Evolutionary conservation across 2,888 invertebrate species (phyloP).

Genomic region (Temnothorax ravouxi): DNA sequence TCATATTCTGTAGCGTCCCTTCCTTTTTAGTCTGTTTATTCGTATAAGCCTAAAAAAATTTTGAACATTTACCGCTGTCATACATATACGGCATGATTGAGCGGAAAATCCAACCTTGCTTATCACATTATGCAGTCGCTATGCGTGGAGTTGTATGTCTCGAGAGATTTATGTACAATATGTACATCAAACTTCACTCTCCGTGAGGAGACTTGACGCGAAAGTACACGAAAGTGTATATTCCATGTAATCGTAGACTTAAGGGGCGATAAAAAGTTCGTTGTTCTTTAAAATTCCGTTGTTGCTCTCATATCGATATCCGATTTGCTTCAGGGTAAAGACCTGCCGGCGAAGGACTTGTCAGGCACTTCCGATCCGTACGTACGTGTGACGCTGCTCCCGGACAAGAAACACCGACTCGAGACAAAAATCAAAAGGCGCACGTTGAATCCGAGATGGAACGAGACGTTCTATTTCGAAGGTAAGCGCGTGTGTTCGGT

Average conservation of each 20-base stretch:
- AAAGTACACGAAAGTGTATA: neutral
- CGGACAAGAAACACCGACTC: slow-evolving; percentile 96
- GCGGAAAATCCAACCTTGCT: neutral
- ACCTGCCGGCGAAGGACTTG: slow-evolving; percentile 96
- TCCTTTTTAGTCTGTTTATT: neutral
- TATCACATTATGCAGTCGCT: slow-evolving; percentile 14
- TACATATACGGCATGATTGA: neutral
- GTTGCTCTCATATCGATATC: neutral
- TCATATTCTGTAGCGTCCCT: no score
- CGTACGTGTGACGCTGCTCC: slow-evolving; percentile 95
- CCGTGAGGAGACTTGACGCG: neutral
- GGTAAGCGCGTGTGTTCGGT: slow-evolving; percentile 85
- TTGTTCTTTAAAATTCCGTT: slow-evolving; percentile 17
- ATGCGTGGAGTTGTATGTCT: neutral
- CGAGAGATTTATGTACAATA: slow-evolving; percentile 22
- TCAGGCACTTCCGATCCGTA: slow-evolving; percentile 97
- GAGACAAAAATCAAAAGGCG: slow-evolving; percentile 97
- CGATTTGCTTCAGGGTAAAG: slow-evolving; percentile 91
- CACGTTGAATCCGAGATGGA: slow-evolving; percentile 96
- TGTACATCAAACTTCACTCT: slow-evolving; percentile 32
- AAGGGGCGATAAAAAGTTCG: neutral
- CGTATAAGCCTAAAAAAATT: neutral
- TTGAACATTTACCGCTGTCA: neutral
- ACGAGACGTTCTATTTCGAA: slow-evolving; percentile 97
- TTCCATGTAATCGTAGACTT: slow-evolving; percentile 7